phyloP scores from a whole-genome alignment of 1,140 invertebrate genomes.

The Lineus longissimus region DNA sequence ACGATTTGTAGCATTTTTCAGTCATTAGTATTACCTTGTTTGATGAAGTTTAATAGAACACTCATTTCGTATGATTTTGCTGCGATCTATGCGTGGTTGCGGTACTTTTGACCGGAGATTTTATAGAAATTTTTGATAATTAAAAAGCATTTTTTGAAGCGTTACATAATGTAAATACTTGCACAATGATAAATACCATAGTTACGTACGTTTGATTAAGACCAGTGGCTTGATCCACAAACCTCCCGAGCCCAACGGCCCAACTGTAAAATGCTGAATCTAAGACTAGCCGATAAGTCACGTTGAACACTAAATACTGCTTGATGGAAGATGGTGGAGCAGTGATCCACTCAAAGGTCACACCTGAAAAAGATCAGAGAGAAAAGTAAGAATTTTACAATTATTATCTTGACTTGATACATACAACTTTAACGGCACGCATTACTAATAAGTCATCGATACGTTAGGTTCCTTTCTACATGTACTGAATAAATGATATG shows the following conservation, averaged over 20 bases:
- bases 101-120: conserved; percentile 7
- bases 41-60: neutral
- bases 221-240: neutral
- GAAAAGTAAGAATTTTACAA: no score
- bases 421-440: neutral
- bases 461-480: neutral
- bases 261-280: conserved; percentile 29
- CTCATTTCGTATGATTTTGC: no score
- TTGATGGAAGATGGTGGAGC: conserved; percentile 24
- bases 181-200: no score
- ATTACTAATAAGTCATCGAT: neutral
- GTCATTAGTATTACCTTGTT: neutral
- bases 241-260: conserved; percentile 13
- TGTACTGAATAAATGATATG: neutral
- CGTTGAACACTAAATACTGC: conserved; percentile 24
- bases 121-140: neutral
- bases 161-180: no score
- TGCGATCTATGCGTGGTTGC: conserved; percentile 11
- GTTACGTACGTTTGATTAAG: neutral
- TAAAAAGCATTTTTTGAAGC: neutral
- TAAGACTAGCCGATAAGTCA: conserved; percentile 28
- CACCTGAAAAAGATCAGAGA: no score
- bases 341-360: conserved; percentile 30
- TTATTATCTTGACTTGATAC: neutral
- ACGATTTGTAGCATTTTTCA: neutral